phyloP scores from a whole-genome alignment of 2,888 invertebrate genomes.

The Tinea pellionella region DNA sequence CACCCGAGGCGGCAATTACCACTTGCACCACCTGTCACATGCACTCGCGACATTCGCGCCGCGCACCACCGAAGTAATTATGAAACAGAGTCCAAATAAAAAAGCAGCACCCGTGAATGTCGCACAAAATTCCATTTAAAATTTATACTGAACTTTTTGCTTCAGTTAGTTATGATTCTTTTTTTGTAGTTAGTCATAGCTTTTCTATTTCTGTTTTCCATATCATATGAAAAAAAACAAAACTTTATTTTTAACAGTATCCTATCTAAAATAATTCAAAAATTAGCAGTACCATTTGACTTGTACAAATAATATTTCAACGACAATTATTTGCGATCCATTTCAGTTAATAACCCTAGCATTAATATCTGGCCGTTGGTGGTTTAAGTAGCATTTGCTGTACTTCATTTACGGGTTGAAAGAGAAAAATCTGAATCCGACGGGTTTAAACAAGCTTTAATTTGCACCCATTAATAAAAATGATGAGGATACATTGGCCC shows the following conservation, averaged over 20 bases:
- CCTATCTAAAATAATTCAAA: too few species aligned
- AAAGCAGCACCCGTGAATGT: constrained; percentile 18
- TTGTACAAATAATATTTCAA: background rate
- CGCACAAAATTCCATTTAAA: constrained; percentile 21
- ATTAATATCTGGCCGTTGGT: constrained; percentile 14
- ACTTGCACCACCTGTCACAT: constrained; percentile 31
- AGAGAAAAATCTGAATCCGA: constrained; percentile 48
- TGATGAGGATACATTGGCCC: constrained; percentile 44
- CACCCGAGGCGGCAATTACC: constrained; percentile 33
- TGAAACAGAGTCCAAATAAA: constrained; percentile 22
- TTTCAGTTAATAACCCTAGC: constrained; percentile 1
- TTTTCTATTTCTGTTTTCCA: background rate
- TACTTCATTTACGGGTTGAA: constrained; percentile 53
- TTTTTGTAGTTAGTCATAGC: too few species aligned
- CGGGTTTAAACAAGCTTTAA: constrained; percentile 46
- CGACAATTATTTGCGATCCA: background rate
- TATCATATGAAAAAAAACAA: too few species aligned
- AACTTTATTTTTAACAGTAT: too few species aligned
- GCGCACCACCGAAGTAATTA: constrained; percentile 27
- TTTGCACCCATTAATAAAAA: constrained; percentile 57
- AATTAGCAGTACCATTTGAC: too few species aligned
- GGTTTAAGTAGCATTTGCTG: constrained; percentile 53
- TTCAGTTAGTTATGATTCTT: background rate
- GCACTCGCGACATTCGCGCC: constrained; percentile 28
- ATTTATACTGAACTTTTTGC: constrained; percentile 14